These are phyloP conservation scores for Drosophila pruinosa DNA, from an alignment of 1,140 invertebrate genomes.

Conservation along the genomic window DNA sequence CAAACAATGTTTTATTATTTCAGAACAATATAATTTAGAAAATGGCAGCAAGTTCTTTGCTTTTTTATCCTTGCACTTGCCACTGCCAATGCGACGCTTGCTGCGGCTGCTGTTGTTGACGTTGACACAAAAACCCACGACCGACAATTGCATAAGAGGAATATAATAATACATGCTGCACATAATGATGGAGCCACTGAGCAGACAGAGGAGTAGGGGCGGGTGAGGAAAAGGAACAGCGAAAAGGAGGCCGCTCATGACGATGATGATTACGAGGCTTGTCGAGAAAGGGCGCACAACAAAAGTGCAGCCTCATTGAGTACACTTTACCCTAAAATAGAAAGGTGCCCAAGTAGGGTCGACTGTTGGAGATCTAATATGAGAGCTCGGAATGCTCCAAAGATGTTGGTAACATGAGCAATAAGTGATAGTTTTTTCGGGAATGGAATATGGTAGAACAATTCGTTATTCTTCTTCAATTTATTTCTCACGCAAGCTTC, in stretches of 20 bases:
- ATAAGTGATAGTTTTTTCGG: too few species aligned
- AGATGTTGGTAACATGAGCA: too few species aligned
- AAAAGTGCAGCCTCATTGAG: slow-evolving; percentile 35
- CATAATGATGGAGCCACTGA: slow-evolving; percentile 40
- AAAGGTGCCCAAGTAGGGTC: neutral
- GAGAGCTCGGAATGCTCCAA: neutral
- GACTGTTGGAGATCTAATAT: neutral
- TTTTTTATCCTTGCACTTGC: slow-evolving; percentile 70
- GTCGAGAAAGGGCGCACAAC: slow-evolving; percentile 35
- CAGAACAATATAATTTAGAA: slow-evolving; percentile 27
- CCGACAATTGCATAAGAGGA: slow-evolving; percentile 60
- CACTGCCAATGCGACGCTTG: slow-evolving; percentile 11
- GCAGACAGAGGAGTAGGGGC: slow-evolving; percentile 3
- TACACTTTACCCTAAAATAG: slow-evolving; percentile 12
- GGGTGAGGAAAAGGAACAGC: neutral
- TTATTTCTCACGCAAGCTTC: too few species aligned
- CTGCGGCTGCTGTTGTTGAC: slow-evolving; percentile 35
- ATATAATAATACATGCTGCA: slow-evolving; percentile 55
- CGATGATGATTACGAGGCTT: slow-evolving; percentile 29
- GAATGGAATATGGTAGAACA: too few species aligned
- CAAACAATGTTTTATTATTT: neutral
- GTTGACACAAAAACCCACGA: slow-evolving; percentile 61
- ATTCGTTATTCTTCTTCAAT: too few species aligned
- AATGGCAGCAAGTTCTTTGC: slow-evolving; percentile 33
- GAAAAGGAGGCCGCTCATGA: slow-evolving; percentile 34